These are phyloP conservation scores for Halocaridina rubra DNA, from an alignment of 2,888 invertebrate genomes.

Conservation along the genomic window DNA sequence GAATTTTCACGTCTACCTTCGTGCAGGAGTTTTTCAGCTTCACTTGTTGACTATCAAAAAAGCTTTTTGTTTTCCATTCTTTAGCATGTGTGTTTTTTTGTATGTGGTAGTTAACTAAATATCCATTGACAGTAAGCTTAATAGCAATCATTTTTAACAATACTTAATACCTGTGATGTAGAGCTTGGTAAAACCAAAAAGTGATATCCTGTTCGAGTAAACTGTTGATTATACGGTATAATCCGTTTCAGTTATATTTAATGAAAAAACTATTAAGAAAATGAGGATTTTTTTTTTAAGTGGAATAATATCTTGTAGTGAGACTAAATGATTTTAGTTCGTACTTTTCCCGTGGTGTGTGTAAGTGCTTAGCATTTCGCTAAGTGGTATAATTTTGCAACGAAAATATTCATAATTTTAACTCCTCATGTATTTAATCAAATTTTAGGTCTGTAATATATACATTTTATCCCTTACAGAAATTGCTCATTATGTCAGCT, in stretches of 20 bases:
- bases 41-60: background rate
- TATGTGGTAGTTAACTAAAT: background rate
- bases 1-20: background rate
- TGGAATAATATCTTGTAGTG: background rate
- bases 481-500: background rate
- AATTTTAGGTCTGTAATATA: background rate
- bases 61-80: background rate
- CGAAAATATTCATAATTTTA: background rate
- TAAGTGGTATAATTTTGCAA: background rate
- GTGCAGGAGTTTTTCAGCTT: background rate
- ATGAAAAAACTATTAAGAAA: background rate
- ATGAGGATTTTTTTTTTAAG: background rate
- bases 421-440: background rate
- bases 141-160: too few relatives aligned
- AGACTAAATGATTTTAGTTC: background rate
- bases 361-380: background rate
- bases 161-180: too few relatives aligned
- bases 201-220: background rate
- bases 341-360: background rate
- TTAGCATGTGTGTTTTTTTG: background rate
- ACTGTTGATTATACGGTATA: background rate
- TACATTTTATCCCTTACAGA: background rate
- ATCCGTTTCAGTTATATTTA: background rate
- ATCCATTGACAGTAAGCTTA: too few relatives aligned
- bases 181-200: too few relatives aligned